Base-by-base conservation (phyloP, 2,113 vertebrate genomes). In the Serinus canaria region DNA sequence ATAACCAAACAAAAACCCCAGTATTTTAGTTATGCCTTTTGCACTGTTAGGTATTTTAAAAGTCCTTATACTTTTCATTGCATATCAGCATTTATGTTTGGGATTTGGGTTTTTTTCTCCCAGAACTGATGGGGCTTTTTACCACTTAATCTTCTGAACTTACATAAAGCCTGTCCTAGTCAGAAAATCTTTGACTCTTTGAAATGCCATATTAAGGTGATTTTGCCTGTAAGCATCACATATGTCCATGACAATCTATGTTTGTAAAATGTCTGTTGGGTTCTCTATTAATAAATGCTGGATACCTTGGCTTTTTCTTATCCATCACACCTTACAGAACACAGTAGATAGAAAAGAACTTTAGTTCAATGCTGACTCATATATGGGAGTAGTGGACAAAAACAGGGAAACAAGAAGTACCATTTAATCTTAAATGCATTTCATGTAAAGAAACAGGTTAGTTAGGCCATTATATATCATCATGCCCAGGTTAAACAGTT, bases 1-100 rank as follows among this genome's bases (percentile, higher is more conserved):
- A 27, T 64, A 85, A 49, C 0, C 3, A 20, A 56, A 2, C 0
- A 13, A 52, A 52, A 35, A 0, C 0, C 11, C 6, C 25, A 35
- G 3, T 5, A 17, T 1, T 55, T 68, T n/a, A 22, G 11, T 39
- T 55, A 17, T 37, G 2, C 59, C 11, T 69, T 90, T 28, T 3
- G 0, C 39, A 15, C n/a, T n/a, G 11, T 31, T 49, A 72, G 2
- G 2, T 44, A 53, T 25, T 58, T 55, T 68, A 31, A 31, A 92
- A 55, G 49, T 44, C 8, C 10, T 0, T 18, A 28, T 10, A 39
- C 4, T 66, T 66, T 66, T 52, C 12, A 46, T 27, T 35, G 7
- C 16, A 39, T 5, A 39, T 5, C 11, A 56, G 20, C 22, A 35
- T 39, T n/a, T 50, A 13, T 52, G 7, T 44, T 44, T 69, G 15